A percentile compares a stretch with the other conserved stretches of the same genome.
phyloP scores from a whole-genome alignment of 2,888 invertebrate genomes.

The Tineola bisselliella region DNA sequence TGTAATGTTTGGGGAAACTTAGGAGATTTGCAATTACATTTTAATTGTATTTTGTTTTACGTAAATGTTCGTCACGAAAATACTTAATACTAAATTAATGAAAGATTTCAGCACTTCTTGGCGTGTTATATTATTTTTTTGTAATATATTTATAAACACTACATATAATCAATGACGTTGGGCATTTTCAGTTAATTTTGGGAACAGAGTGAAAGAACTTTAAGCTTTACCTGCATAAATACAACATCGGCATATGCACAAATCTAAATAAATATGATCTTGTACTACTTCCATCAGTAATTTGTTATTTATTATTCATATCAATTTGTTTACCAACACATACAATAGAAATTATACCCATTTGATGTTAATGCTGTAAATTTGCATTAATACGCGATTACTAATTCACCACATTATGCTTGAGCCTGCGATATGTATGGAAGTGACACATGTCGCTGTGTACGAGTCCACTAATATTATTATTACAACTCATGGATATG shows the following conservation, averaged over 20 bases:
- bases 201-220: too few relatives aligned
- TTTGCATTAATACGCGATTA: constrained; percentile 53
- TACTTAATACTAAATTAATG: too few relatives aligned
- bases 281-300: background rate
- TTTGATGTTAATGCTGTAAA: constrained; percentile 35
- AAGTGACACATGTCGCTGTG: constrained; percentile 53
- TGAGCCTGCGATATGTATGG: constrained; percentile 37
- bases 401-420: constrained; percentile 42
- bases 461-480: constrained; percentile 11
- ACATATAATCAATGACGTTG: too few relatives aligned
- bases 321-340: constrained; percentile 9
- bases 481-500: background rate
- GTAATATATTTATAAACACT: too few relatives aligned
- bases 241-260: too few relatives aligned
- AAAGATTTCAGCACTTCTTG: too few relatives aligned
- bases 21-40: background rate
- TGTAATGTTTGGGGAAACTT: background rate
- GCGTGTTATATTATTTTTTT: too few relatives aligned
- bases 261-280: constrained; percentile 5
- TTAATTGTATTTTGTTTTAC: background rate
- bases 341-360: constrained; percentile 24
- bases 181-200: too few relatives aligned
- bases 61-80: background rate
- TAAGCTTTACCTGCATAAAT: too few relatives aligned
- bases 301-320: constrained; percentile 1